Conservation (phyloP, 2,888 invertebrate genomes). For the Entomobrya proxima region DNA sequence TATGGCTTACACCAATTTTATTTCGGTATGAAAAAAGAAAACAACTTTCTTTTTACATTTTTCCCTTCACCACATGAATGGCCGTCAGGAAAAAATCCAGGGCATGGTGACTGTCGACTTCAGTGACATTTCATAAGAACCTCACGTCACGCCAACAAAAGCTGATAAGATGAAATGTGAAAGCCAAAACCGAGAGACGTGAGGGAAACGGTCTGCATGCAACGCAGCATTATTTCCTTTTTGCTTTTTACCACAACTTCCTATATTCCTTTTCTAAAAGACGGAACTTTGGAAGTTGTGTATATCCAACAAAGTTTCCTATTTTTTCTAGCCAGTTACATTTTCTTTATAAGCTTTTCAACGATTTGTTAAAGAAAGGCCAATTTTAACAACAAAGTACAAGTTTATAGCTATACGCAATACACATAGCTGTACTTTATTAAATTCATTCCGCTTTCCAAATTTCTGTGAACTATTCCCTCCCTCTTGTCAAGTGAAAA, state of each 20-base stretch:
- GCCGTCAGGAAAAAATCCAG: neutral
- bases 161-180: conserved; percentile 9
- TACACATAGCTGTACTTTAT: no score
- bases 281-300: no score
- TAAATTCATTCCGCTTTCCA: no score
- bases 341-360: neutral
- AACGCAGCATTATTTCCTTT: neutral
- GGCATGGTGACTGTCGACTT: neutral
- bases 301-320: no score
- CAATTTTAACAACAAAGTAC: no score
- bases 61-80: neutral
- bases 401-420: no score
- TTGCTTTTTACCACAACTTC: no score
- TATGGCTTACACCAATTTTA: no score
- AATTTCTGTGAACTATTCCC: no score
- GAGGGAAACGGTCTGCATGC: neutral
- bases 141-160: neutral
- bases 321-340: neutral
- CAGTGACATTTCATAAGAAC: conserved; percentile 33
- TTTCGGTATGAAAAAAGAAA: no score
- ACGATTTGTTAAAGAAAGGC: neutral
- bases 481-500: neutral
- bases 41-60: neutral
- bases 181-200: neutral
- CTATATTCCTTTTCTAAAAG: no score